These are phyloP conservation scores for Muscicapa adusta DNA, from an alignment of 2,113 vertebrate genomes.

Conservation along the genomic window DNA sequence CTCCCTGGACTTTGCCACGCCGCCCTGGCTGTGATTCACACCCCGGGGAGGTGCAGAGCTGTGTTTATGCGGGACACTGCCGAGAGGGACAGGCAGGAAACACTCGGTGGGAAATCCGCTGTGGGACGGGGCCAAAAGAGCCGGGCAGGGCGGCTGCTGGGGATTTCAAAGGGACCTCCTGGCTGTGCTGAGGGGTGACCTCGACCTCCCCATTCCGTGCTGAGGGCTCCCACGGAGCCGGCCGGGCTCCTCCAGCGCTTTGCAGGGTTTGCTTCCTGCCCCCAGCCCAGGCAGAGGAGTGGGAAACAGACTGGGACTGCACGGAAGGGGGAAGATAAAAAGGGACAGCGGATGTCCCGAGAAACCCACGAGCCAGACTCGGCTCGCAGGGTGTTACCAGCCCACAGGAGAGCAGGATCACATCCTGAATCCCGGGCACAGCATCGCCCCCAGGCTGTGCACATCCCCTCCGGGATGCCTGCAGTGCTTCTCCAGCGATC, in stretches of 20 bases:
- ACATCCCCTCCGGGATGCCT: neutral
- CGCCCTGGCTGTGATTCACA: neutral
- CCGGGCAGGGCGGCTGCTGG: neutral
- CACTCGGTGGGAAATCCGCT: neutral
- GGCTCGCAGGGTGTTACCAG: neutral
- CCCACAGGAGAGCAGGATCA: neutral
- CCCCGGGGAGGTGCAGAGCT: neutral
- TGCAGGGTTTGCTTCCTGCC: neutral
- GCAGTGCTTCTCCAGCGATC: neutral
- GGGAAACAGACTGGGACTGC: neutral
- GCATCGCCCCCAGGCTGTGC: neutral
- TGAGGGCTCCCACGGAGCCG: accelerated
- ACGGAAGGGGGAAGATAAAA: neutral
- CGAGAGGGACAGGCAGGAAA: neutral
- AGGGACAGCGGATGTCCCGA: neutral
- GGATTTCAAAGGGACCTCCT: neutral
- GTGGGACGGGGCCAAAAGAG: neutral
- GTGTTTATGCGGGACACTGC: accelerated
- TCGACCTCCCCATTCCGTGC: neutral
- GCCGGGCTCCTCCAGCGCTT: neutral
- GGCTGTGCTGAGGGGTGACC: neutral
- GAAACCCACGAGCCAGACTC: accelerated
- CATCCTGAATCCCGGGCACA: neutral
- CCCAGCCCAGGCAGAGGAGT: neutral
- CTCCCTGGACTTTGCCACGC: neutral